Percentiles rank a stretch among this genome's conserved stretches.
Evolutionary conservation across 2,888 invertebrate genomes (phyloP).

Genomic region (Eretmocerus hayati): DNA sequence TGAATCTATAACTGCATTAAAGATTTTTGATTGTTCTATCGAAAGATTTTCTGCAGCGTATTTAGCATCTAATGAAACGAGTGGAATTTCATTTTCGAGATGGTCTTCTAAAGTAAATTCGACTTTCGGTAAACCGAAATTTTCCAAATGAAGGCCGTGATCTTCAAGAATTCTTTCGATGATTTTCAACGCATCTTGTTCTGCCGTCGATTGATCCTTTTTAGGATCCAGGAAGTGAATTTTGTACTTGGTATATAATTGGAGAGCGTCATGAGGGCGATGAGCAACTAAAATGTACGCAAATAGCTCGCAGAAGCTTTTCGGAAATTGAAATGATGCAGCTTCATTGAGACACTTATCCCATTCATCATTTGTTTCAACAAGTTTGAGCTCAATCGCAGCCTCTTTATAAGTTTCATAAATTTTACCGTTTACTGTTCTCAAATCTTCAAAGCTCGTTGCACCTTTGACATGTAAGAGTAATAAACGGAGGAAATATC

Average conservation of each 20-base stretch:
- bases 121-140: too few relatives aligned
- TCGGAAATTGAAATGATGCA: too few relatives aligned
- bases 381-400: not conserved
- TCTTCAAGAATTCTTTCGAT: too few relatives aligned
- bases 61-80: too few relatives aligned
- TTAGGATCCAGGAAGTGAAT: constrained; percentile 6
- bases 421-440: not conserved
- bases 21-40: too few relatives aligned
- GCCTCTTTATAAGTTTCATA: not conserved
- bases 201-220: not conserved
- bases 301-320: constrained; percentile 13
- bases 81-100: too few relatives aligned
- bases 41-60: too few relatives aligned
- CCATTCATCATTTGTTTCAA: too few relatives aligned
- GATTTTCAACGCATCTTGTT: not conserved
- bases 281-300: constrained; percentile 14
- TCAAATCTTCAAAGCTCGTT: not conserved
- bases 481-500: not conserved
- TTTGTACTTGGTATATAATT: constrained; percentile 16
- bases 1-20: too few relatives aligned
- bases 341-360: too few relatives aligned
- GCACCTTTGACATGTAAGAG: constrained; percentile 3
- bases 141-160: too few relatives aligned
- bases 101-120: too few relatives aligned
- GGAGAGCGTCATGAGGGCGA: constrained; percentile 10